Evolutionary conservation across 2,888 invertebrate species (phyloP), one percentile per base, ranked within the genome.

Genomic region (Phlogophora meticulosa): DNA sequence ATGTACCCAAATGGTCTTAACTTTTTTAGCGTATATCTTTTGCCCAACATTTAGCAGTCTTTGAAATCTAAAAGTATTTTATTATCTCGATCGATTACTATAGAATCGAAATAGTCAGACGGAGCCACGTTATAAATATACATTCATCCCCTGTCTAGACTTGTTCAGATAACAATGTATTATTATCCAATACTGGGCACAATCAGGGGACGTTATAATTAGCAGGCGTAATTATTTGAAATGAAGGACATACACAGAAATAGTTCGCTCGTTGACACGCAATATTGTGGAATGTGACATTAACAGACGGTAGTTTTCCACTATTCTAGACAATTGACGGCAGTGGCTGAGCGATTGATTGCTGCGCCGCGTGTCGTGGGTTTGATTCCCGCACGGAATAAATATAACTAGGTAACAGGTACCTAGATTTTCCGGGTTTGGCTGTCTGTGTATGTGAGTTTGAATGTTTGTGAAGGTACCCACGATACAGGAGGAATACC

Each of bases 221-320:
- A 76, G 74, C 72, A 75, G 75, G 69, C 56, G 40, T 36, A 62
- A 70, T 63, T 69, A 76, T 68, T 71, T 65, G 60, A 60, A 76
- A 75, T 71, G 80, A 82, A 81, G 82, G 84, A 66, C 82, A 80
- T 64, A 28, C 5, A 73, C 69, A 55, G 43, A 58, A 69, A 75
- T 68, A 71, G 71, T 67, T 52, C 7, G 28, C 9, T 5, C 32
- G 45, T 63, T 70, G 45, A 62, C 43, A 51, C 20, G 24, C n/a
- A 32, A 56, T 28, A 28, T 32, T 15, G 42, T 43, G 46, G 52
- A 61, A 62, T 67, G 45, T 17, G 22, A 1, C 4, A 9, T 28
- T 5, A 71, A 42, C 32, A 15, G 45, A 42, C 32, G 13, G 45
- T 45, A 64, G 64, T 34, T 76, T 74, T 64, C 59, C 59, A 63